Conservation (phyloP, 2,888 invertebrate species). For the Ommatoiulus sabulosus region DNA sequence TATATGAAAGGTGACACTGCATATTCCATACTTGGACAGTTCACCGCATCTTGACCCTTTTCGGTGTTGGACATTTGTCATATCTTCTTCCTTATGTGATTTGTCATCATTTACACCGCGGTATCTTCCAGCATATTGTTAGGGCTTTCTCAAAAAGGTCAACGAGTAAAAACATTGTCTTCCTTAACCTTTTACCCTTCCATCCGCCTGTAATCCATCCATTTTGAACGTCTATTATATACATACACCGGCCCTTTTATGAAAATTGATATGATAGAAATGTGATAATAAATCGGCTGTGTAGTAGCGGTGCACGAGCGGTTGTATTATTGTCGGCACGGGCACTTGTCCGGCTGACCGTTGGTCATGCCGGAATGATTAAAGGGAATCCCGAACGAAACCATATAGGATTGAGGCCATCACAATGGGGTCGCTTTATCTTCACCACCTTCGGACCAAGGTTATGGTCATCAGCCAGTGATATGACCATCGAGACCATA, state of each 20-base stretch:
- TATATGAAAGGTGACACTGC: not conserved
- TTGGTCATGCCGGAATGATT: conserved; percentile 21
- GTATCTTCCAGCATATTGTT: not conserved
- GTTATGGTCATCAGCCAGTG: not conserved
- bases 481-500: not conserved
- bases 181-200: not conserved
- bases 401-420: not conserved
- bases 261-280: conserved; percentile 1
- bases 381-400: conserved; percentile 16
- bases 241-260: not conserved
- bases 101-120: not conserved
- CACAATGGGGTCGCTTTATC: conserved; percentile 19
- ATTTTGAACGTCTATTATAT: conserved; percentile 10
- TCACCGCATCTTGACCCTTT: conserved; percentile 25
- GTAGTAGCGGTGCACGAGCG: conserved; percentile 7
- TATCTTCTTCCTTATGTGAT: not conserved
- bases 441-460: conserved; percentile 2
- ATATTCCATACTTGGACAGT: not conserved
- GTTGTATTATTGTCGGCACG: conserved; percentile 30
- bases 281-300: not conserved
- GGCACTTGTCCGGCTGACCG: not conserved
- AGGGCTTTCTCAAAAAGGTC: conserved; percentile 11
- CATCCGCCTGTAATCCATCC: not conserved
- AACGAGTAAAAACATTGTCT: not conserved
- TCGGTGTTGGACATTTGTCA: conserved; percentile 17